phyloP scores from a whole-genome alignment of 2,797 vertebrate species.

The Molossus molossus region DNA sequence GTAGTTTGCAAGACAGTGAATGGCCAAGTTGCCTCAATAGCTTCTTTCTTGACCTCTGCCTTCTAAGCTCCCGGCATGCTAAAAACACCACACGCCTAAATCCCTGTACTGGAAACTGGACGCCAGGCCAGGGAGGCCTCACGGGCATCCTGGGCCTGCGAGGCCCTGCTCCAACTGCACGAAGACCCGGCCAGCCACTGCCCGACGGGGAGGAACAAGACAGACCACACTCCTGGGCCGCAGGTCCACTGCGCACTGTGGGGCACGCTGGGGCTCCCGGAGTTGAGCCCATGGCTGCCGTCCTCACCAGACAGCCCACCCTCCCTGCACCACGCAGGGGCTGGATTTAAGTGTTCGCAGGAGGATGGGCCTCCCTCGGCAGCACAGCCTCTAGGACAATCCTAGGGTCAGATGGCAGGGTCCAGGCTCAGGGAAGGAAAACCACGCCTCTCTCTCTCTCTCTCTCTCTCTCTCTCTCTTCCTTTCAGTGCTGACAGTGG shows the following conservation, averaged over 20 bases:
- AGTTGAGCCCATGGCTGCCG: neutral
- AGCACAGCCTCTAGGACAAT: neutral
- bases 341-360: neutral
- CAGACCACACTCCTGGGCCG: neutral
- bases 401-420: neutral
- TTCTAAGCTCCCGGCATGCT: neutral
- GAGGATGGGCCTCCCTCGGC: neutral
- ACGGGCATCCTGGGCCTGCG: no score
- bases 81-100: neutral
- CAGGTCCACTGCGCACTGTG: rapidly evolving
- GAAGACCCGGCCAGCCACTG: neutral
- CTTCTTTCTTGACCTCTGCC: neutral
- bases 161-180: neutral
- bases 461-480: no score
- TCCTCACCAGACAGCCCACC: neutral
- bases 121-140: no score
- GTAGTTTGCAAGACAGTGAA: neutral
- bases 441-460: rapidly evolving
- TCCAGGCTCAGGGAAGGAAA: neutral
- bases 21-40: neutral
- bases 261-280: neutral
- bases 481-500: neutral
- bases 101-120: neutral
- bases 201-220: rapidly evolving
- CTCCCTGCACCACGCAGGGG: neutral